Conservation (phyloP, 2,888 invertebrate genomes). For the Diaprepes abbreviatus region DNA sequence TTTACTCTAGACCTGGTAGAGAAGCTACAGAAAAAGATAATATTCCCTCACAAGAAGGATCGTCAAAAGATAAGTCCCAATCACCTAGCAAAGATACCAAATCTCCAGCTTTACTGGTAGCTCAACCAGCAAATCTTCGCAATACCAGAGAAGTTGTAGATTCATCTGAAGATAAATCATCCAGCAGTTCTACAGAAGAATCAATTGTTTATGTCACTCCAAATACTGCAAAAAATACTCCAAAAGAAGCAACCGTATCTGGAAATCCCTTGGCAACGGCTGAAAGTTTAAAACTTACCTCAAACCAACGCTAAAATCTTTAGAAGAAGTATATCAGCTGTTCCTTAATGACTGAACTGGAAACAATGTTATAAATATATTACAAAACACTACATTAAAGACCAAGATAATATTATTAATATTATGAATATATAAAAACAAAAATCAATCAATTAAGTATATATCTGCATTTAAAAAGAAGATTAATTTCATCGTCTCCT, state of each 20-base stretch:
- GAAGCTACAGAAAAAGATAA: not conserved
- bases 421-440: too few species aligned
- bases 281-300: not conserved
- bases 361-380: too few species aligned
- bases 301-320: slow-evolving; percentile 41
- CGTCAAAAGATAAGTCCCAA: not conserved
- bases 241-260: not conserved
- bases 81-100: not conserved
- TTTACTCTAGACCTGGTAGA: not conserved
- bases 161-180: not conserved
- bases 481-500: too few species aligned
- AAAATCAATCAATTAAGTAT: too few species aligned
- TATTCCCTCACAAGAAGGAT: too few species aligned
- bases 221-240: not conserved
- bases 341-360: too few species aligned
- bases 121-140: not conserved
- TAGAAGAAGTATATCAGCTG: too few species aligned
- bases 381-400: too few species aligned
- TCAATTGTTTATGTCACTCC: not conserved
- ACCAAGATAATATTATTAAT: too few species aligned
- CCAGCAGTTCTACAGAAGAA: not conserved
- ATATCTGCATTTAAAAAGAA: too few species aligned
- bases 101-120: not conserved
- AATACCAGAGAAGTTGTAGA: not conserved
- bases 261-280: not conserved